A percentile compares a stretch with the other conserved stretches of the same genome.
Conservation (phyloP, 2,888 invertebrate genomes). For the Ramazzottius varieornatus region DNA sequence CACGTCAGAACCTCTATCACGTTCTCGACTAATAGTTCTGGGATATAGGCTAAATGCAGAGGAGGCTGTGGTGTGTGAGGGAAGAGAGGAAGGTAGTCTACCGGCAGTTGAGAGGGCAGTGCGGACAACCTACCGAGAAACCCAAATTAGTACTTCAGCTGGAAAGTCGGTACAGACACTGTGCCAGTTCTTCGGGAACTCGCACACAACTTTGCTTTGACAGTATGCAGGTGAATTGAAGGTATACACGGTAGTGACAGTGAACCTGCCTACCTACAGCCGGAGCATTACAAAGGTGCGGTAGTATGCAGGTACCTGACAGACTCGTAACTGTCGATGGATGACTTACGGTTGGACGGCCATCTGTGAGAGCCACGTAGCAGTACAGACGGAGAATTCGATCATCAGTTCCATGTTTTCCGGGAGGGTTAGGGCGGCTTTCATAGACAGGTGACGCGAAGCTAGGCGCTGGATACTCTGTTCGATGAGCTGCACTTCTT, state of each 20-base stretch:
- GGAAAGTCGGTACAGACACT: no score
- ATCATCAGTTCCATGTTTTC: conserved; percentile 40
- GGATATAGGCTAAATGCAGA: conserved; percentile 36
- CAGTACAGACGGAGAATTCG: conserved; percentile 50
- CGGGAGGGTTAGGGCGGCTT: conserved; percentile 44
- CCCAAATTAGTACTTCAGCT: no score
- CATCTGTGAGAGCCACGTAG: conserved; percentile 61
- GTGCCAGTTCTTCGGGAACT: no score
- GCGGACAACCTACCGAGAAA: no score
- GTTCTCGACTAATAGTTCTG: conserved; percentile 69
- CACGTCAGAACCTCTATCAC: conserved; percentile 52
- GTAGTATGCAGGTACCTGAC: no score
- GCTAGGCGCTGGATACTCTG: conserved; percentile 19
- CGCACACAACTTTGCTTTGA: no score
- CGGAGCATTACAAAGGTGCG: no score
- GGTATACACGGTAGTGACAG: no score
- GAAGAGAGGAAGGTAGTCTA: conserved; percentile 16
- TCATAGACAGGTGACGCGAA: conserved; percentile 17
- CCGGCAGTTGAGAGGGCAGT: no score
- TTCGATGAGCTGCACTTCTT: conserved; percentile 13
- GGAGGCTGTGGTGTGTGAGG: conserved; percentile 18
- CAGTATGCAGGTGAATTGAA: no score
- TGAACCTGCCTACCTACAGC: no score
- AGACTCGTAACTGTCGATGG: no score
- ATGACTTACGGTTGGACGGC: conserved; percentile 26